Evolutionary conservation across 2,888 invertebrate genomes (phyloP), one percentile per base, ranked within the genome.

Genomic region (Patella ulyssiponensis): DNA sequence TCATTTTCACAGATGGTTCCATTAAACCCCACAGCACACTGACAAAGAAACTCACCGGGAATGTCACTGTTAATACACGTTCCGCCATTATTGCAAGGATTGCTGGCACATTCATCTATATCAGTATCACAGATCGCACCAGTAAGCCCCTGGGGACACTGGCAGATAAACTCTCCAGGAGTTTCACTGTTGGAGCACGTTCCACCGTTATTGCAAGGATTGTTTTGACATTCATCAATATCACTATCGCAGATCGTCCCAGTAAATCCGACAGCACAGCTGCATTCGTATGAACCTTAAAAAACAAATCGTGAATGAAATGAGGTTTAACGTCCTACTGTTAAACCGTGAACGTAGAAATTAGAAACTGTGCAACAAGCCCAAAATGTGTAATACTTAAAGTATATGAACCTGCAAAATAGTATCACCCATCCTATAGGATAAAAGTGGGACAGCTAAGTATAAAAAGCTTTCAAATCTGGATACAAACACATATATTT

Each of bases 11-110:
- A 98, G 91, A 97, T 96, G 0, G 95, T 94, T 1, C 98, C 99
- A 0, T 96, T 96, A 97, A 98, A 99, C 64, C 99, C 99, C 91
- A 98, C 98, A 74, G 98, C 98, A 92, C 99, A 99, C 86, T 98
- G 97, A 93, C 98, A 99, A 15, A 96, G 95, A 93, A 95, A 98
- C 7, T 96, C 96, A 14, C 98, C 98, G 70, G 95, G 93, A 17
- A 51, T 51, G 7, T 70, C 27, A 3, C 95, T 95, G 93, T 99
- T 98, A 72, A 96, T 96, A 91, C 99, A 99, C 0, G 98, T 98
- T n/a, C 87, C 91, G 95, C 98, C 73, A 78, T 92, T 91, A 52
- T 81, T 87, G 87, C 79, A 88, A 2, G 96, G 96, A 91, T 95
- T 94, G 86, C 95, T 92, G 51, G 95, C 95, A 88, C 98, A 99